Evolutionary conservation across 2,797 vertebrate species (phyloP).

Genomic region (Fistularia tabacaria): DNA sequence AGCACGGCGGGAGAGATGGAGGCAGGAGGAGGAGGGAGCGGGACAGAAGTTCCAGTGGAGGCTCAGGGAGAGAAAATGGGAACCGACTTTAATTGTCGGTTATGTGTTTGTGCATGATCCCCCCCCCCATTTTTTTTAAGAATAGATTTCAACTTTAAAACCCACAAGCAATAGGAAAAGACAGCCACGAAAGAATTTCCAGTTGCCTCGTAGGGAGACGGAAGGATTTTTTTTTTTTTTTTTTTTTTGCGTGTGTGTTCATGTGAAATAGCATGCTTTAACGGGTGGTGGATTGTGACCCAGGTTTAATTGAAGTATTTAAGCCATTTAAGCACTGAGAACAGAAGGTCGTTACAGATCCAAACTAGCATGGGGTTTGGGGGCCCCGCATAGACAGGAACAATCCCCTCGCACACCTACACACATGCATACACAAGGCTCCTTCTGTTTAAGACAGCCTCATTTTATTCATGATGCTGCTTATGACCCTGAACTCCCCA

Average conservation of each 20-base stretch:
- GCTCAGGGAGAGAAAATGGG: conserved; percentile 41
- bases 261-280: conserved; percentile 60
- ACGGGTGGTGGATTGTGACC: conserved; percentile 77
- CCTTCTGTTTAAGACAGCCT: conserved; percentile 74
- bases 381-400: conserved; percentile 41
- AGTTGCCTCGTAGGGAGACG: conserved; percentile 12
- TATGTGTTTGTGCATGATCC: conserved; percentile 22
- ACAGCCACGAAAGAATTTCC: conserved; percentile 14
- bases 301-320: conserved; percentile 78
- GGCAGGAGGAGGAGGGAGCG: conserved; percentile 32
- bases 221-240: conserved; percentile 3
- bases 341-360: conserved; percentile 78
- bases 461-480: conserved; percentile 78
- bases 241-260: conserved; percentile 16
- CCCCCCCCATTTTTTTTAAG: not conserved
- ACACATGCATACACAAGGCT: conserved; percentile 57
- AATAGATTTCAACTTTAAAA: conserved; percentile 2
- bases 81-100: conserved; percentile 52
- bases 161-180: conserved; percentile 9
- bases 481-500: conserved; percentile 78
- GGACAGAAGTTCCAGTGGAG: conserved; percentile 62
- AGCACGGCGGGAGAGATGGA: conserved; percentile 56
- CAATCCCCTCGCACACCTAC: conserved; percentile 28
- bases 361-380: conserved; percentile 72
- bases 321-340: conserved; percentile 73